Percentiles rank a stretch among this genome's conserved stretches.
phyloP scores from a whole-genome alignment of 2,797 vertebrate genomes.

The Trachurus trachurus region DNA sequence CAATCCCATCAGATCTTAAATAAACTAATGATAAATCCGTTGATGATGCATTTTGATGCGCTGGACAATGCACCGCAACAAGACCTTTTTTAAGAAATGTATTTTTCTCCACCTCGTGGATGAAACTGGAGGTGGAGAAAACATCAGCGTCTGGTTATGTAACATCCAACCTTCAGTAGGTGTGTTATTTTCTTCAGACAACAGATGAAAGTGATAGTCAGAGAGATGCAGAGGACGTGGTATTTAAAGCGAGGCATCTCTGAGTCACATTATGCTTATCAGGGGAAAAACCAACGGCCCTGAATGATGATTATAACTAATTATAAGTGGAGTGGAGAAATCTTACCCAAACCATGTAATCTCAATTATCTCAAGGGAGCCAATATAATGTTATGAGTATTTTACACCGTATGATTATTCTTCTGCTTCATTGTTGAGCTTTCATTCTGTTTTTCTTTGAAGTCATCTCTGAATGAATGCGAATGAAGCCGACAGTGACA shows the following conservation, averaged over 20 bases:
- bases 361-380: no score
- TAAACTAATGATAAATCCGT: not conserved
- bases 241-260: not conserved
- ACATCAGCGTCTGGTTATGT: conserved; percentile 26
- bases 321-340: not conserved
- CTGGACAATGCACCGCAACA: no score
- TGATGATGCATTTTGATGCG: not conserved
- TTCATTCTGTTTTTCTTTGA: not conserved
- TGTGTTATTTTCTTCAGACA: conserved; percentile 18
- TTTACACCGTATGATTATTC: no score
- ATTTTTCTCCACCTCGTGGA: conserved; percentile 4
- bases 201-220: not conserved
- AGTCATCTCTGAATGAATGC: not conserved
- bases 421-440: no score
- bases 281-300: not conserved
- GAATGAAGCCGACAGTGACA: not conserved
- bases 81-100: not conserved
- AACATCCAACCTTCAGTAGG: conserved; percentile 28
- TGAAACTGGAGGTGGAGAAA: conserved; percentile 8
- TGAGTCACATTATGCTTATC: not conserved
- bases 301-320: not conserved
- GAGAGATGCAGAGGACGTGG: not conserved
- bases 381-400: no score
- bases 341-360: not conserved
- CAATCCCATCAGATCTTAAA: not conserved